phyloP scores from a whole-genome alignment of 2,113 vertebrate genomes.

The Grus americana region DNA sequence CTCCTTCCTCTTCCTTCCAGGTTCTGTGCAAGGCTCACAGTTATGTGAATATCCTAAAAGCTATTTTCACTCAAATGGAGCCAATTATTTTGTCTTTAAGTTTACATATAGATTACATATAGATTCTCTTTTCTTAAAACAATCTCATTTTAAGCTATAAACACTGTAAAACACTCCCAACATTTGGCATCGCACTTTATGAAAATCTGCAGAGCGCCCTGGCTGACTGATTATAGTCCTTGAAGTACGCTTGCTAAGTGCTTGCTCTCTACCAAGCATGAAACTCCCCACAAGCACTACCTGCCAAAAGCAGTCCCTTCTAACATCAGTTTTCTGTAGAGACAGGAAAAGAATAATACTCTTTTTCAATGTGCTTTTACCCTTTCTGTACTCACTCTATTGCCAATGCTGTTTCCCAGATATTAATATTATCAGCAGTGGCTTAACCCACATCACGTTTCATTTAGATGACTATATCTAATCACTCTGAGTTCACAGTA shows the following conservation, averaged over 20 bases:
- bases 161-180: neutral
- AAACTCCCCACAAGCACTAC: neutral
- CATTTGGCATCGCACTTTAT: neutral
- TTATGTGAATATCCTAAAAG: neutral
- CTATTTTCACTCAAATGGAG: neutral
- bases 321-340: neutral
- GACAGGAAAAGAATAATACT: neutral
- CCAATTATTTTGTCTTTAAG: neutral
- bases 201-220: neutral
- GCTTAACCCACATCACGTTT: neutral
- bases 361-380: neutral
- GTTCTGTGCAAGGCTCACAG: neutral
- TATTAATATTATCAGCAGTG: neutral
- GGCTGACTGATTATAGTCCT: neutral
- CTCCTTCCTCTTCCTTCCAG: neutral
- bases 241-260: neutral
- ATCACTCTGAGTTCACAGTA: neutral
- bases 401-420: neutral
- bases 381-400: neutral
- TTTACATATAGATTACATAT: neutral
- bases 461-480: neutral
- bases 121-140: neutral
- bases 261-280: neutral
- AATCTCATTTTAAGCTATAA: neutral
- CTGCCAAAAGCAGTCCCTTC: neutral